Evolutionary conservation across 2,888 invertebrate genomes (phyloP), one percentile per base, ranked within the genome.

Genomic region (Ethmia dodecea): DNA sequence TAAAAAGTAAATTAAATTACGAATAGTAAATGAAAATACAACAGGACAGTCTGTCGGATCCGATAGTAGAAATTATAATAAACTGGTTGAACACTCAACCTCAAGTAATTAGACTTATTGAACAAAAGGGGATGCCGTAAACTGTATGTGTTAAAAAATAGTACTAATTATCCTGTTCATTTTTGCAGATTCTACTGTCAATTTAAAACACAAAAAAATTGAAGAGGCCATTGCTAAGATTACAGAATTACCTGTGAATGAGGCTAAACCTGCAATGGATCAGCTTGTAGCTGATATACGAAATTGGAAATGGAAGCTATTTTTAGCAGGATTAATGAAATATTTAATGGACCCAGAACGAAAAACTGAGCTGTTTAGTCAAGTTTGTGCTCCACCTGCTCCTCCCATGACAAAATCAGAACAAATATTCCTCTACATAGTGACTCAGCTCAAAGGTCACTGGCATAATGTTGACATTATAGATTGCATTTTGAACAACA

Each of bases 371-470:
- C 43, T 75, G 22, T 72, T 55, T 38, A 69, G 53, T 31, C 75
- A 70, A 58, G 35, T 59, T 0, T 31, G 12, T 20, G 37, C 45
- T 3, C 61, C 67, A 1, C 62, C 67, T 2, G 72, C 71, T 12
- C 77, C 81, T 5, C 49, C 69, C 0, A 80, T 84, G 77, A 75
- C 77, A 1, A 69, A 72, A 43, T 39, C 65, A n/a, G 84, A 86
- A 49, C 73, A 77, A 51, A 55, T 74, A 9, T 51, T 86, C 5
- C 49, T 87, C 4, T 77, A 68, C 45, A 43, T 79, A 2, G 43
- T 86, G 11, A 47, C 52, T 15, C 49, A 67, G 32, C 42, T 86
- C 5, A 52, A 58, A 41, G 32, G 9, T 1, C 16, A 31, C 20
- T 58, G 59, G 45, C 35, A 51, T 2, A 33, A 50, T 9, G 44